Evolutionary conservation across 2,113 vertebrate species (phyloP), one percentile per base, ranked within the genome.

Genomic region (Seriola rivoliana): DNA sequence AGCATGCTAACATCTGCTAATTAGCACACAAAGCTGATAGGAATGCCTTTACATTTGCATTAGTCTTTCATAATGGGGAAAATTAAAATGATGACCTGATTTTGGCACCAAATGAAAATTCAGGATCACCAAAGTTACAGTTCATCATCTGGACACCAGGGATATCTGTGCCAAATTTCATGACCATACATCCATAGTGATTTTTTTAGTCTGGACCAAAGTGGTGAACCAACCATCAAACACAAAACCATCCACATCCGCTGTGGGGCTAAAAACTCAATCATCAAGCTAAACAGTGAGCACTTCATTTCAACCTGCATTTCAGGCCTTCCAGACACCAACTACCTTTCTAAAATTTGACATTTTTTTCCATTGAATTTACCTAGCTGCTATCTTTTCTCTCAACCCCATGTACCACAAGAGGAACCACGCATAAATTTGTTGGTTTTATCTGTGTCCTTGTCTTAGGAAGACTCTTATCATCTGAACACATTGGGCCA

Each of bases 1-100:
- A 52, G 19, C 44, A 48, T 48, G 40, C 52, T 55, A 55, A 55
- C 12, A 58, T 13, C 25, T 58, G 11, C 23, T 58, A 58, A 60
- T 16, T 60, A 60, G 8, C 23, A 29, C 2, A 34, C 29, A 60
- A 34, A 34, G 13, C 2, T 29, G 29, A 32, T 59, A 4, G 57
- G 25, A 59, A 72, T 12, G 70, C 76, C 0, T 69, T 19, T 34
- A 4, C 76, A 17, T 62, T 72, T 6, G 76, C 82, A 54, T 50
- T 16, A 50, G 46, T 50, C 46, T 50, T 50, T 17, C 4, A 14
- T 50, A 50, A 17, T 50, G 34, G 46, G 16, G 5, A 3, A 50
- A 17, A 50, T 1, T 17, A 50, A 17, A 17, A 50, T 5, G 16
- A 4, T 17, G 14, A 50, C 19, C 50, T 21, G 6, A 21, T 19